Conservation (phyloP, 2,113 vertebrate species). For the Psephotus haematonotus region DNA sequence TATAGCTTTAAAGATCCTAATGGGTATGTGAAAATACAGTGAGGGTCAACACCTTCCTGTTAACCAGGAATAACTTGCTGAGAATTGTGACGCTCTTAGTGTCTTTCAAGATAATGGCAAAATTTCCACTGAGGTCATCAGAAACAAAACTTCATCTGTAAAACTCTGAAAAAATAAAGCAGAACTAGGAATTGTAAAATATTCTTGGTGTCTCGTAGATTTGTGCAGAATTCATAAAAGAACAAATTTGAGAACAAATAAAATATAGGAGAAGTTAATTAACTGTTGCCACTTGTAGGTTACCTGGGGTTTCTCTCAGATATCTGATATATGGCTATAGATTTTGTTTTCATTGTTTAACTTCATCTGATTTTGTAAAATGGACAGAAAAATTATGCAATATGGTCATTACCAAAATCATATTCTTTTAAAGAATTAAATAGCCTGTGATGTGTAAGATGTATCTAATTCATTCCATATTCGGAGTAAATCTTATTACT, state of each 20-base stretch:
- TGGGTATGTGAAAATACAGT: background rate
- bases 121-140: background rate
- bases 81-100: background rate
- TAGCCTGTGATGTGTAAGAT: background rate
- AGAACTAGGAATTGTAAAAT: background rate
- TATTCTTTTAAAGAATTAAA: background rate
- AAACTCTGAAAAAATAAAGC: background rate
- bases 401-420: background rate
- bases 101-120: background rate
- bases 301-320: background rate
- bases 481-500: background rate
- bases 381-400: background rate
- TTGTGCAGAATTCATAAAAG: background rate
- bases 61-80: background rate
- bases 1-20: background rate
- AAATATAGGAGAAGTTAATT: background rate
- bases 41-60: background rate
- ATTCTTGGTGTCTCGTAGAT: background rate
- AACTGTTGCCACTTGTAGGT: background rate
- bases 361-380: background rate
- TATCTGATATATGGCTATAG: background rate
- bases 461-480: background rate
- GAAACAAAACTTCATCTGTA: background rate
- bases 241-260: background rate
- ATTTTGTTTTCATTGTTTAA: background rate